Base-by-base conservation (phyloP, 2,797 vertebrate genomes). In the Chrosomus eos region DNA sequence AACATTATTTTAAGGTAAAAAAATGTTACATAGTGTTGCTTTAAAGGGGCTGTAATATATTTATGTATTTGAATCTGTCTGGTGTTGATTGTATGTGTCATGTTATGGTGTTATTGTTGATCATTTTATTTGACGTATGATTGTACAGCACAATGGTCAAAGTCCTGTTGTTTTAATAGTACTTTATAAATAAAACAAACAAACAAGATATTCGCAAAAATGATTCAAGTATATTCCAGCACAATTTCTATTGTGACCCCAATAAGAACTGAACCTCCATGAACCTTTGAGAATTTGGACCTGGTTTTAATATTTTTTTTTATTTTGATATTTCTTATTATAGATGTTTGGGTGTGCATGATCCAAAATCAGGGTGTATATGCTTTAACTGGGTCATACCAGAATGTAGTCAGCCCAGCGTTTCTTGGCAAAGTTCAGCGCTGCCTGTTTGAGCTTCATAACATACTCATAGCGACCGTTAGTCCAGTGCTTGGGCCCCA, bases 381-480 rank as follows among this genome's bases (percentile, higher is more conserved):
- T 28, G 76, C 28, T 71, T 3, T 48, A 48, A 71, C 48, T 23
- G 14, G 67, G 40, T 60, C 86, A 90, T 95, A 99, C 98, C 96
- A 99, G 88, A 89, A 99, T 95, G 89, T 99, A 99, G 89, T 98
- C 97, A 0, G 98, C 97, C 90, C 91, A 95, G 88, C 92, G 95
- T 87, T 92, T 94, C 88, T 95, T 94, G 76, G 98, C 97, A 0
- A 97, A 99, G 91, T 93, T 94, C 43, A 99, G 93, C 0, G 97
- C 98, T 7, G 96, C 97, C 89, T 99, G 97, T 88, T 97, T 99
- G 86, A 99, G 93, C 90, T 95, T 97, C 98, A 99, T 99, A 88
- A 99, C 85, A 16, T 98, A 96, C 88, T 98, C 97, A 0, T 99
- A 96, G 87, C 98, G 95, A 88, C 93, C 95, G 80, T 95, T 95